phyloP scores from a whole-genome alignment of 2,113 vertebrate species.

The Prochilodus magdalenae region DNA sequence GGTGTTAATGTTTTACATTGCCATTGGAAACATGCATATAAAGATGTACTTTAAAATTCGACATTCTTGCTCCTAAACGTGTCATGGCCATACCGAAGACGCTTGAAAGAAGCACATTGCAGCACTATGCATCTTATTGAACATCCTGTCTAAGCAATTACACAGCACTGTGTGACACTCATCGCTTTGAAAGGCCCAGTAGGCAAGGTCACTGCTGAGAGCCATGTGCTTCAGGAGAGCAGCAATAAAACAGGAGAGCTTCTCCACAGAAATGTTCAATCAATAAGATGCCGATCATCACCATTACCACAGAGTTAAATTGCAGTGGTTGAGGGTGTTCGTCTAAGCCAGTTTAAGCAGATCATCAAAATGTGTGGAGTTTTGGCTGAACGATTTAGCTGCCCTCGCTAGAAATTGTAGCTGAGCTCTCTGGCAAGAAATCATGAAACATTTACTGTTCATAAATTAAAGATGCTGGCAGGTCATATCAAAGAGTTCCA shows the following conservation, averaged over 20 bases:
- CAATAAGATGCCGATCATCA: constrained; percentile 8
- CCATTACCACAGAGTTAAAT: constrained; percentile 7
- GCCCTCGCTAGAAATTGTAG: constrained; percentile 15
- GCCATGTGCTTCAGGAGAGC: constrained; percentile 1
- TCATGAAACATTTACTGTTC: constrained; percentile 21
- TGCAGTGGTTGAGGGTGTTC: background rate
- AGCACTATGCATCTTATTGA: background rate
- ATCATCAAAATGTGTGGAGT: background rate
- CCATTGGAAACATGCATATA: background rate
- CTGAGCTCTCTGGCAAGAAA: background rate
- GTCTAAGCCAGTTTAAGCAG: background rate
- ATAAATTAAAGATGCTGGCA: constrained; percentile 24
- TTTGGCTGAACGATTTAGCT: background rate
- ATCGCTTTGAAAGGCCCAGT: background rate
- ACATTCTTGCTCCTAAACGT: background rate
- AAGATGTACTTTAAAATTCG: background rate
- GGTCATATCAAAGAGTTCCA: constrained; percentile 3
- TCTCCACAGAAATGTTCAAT: background rate
- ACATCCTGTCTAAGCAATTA: background rate
- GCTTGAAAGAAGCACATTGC: background rate
- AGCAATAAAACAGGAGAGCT: constrained; percentile 3
- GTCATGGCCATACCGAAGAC: background rate
- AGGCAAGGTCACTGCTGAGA: constrained; percentile 18
- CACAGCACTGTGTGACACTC: background rate
- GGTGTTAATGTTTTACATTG: background rate